Evolutionary conservation across 2,888 invertebrate genomes (phyloP).

Genomic region (Acleris holmiana): DNA sequence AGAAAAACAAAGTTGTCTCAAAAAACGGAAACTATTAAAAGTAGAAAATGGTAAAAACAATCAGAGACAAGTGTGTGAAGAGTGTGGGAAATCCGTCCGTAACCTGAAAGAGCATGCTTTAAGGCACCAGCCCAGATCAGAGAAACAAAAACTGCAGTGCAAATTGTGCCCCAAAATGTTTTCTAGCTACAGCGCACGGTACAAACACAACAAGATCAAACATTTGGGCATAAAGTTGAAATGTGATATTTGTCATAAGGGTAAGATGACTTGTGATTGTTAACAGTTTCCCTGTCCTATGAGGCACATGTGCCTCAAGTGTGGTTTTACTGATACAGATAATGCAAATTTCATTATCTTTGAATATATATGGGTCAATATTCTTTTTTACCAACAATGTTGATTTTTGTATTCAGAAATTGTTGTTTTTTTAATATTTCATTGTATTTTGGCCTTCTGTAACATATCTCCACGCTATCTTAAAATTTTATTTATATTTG

Average conservation of each 20-base stretch:
- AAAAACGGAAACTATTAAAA: conserved; percentile 40
- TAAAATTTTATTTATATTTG: no score
- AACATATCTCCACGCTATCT: no score
- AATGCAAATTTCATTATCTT: no score
- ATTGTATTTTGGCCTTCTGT: no score
- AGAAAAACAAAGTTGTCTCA: conserved; percentile 46
- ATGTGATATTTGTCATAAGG: conserved; percentile 70
- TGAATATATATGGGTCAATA: no score
- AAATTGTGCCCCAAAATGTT: conserved; percentile 64
- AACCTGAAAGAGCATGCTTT: conserved; percentile 59
- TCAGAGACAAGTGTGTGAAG: conserved; percentile 60
- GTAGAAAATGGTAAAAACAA: conserved; percentile 33
- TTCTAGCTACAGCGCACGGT: conserved; percentile 50
- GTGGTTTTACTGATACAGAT: no score
- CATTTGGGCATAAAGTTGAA: conserved; percentile 66
- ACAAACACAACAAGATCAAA: conserved; percentile 62
- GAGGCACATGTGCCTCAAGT: no score
- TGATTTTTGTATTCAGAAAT: no score
- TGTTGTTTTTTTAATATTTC: no score
- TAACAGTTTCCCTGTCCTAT: no score
- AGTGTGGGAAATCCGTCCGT: conserved; percentile 66
- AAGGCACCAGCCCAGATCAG: conserved; percentile 51
- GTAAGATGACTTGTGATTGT: no score
- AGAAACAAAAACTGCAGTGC: conserved; percentile 55
- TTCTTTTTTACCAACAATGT: no score